A percentile compares a stretch with the other conserved stretches of the same genome.
Evolutionary conservation across 2,888 invertebrate species (phyloP).

Genomic region (Oscheius sp.): DNA sequence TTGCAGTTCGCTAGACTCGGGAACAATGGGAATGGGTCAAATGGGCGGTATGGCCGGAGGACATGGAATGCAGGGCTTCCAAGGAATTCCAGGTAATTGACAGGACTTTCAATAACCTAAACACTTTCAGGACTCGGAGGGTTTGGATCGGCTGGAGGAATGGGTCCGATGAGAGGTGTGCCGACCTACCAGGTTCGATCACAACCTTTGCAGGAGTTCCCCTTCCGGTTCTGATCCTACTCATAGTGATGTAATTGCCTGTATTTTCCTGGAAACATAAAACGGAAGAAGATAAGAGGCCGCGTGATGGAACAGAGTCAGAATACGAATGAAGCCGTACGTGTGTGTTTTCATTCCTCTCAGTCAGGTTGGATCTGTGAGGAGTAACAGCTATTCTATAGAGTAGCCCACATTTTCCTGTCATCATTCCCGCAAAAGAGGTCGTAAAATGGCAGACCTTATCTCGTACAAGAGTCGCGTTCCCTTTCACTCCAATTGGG

Average conservation of each 20-base stretch:
- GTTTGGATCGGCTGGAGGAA: constrained; percentile 1
- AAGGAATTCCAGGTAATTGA: constrained; percentile 3
- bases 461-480: no score
- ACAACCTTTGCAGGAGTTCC: constrained; percentile 36
- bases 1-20: constrained; percentile 52
- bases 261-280: constrained; percentile 10
- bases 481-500: no score
- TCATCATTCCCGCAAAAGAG: no score
- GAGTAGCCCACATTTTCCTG: no score
- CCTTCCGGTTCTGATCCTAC: constrained; percentile 18
- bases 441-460: no score
- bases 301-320: no score
- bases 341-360: no score
- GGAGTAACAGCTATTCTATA: no score
- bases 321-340: no score
- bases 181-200: constrained; percentile 27
- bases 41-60: constrained; percentile 8
- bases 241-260: constrained; percentile 8
- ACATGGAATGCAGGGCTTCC: constrained; percentile 10
- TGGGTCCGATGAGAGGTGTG: constrained; percentile 28
- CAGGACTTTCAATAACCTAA: not conserved
- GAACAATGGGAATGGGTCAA: constrained; percentile 1
- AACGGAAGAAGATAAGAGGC: no score
- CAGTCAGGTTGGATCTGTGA: no score
- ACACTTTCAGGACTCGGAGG: not conserved